A percentile compares a stretch with the other conserved stretches of the same genome.
Conservation (phyloP, 2,888 invertebrate genomes). For the Dyspetes luteomarginatus region DNA sequence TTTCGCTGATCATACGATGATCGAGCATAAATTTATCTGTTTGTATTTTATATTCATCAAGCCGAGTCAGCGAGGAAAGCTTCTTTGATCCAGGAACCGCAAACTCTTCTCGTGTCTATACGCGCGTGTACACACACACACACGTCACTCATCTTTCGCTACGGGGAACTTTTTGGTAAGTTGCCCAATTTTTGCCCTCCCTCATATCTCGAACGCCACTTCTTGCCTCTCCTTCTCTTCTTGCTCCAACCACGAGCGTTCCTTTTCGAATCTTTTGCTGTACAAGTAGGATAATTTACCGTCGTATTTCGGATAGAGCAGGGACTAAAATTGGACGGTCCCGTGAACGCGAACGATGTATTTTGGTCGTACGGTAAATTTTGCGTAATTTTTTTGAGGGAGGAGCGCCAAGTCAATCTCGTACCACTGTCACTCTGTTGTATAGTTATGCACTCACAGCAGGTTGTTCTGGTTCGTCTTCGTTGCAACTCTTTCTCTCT, state of each 20-base stretch:
- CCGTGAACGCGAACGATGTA: slow-evolving; percentile 50
- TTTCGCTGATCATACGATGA: not conserved
- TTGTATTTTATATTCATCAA: not conserved
- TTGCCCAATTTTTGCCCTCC: slow-evolving; percentile 60
- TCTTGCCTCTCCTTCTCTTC: slow-evolving; percentile 26
- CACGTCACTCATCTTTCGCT: slow-evolving; percentile 29
- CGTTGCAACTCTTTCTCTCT: too few relatives aligned
- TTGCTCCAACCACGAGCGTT: slow-evolving; percentile 17
- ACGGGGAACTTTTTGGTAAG: slow-evolving; percentile 60
- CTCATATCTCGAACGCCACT: slow-evolving; percentile 26
- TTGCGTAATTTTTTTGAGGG: slow-evolving; percentile 1
- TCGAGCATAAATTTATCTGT: slow-evolving; percentile 1
- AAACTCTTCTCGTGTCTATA: slow-evolving; percentile 25
- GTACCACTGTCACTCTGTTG: not conserved
- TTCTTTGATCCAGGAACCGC: slow-evolving; percentile 51
- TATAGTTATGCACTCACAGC: slow-evolving; percentile 16
- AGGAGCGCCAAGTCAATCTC: slow-evolving; percentile 29
- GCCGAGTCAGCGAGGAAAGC: not conserved
- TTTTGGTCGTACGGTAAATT: slow-evolving; percentile 43
- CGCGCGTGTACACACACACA: too few relatives aligned
- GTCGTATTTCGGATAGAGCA: slow-evolving; percentile 59
- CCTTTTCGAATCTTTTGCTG: slow-evolving; percentile 46
- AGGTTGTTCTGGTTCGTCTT: slow-evolving; percentile 39
- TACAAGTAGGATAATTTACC: slow-evolving; percentile 62
- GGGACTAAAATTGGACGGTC: slow-evolving; percentile 61